Base-by-base conservation (phyloP, 2,888 invertebrate genomes). In the Meiosimyza platycephala region DNA sequence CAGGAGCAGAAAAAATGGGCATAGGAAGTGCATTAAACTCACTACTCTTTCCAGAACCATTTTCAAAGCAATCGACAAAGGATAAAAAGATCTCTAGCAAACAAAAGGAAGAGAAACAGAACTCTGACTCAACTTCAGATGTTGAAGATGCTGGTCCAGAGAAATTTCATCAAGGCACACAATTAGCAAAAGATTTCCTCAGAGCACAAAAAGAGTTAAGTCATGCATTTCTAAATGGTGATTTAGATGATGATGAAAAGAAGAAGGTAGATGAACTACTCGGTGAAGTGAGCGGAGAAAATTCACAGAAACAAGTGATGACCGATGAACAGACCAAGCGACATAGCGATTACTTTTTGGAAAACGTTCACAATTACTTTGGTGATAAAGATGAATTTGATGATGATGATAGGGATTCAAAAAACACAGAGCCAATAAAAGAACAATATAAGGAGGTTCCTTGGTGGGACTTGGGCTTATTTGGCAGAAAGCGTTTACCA, bases 391-490 rank as follows among this genome's bases (percentile, higher is more conserved):
- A 50, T 3, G 71, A 65, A 6, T 48, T n/a, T 51, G 57, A 5
- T 33, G 76, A 5, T 33, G 76, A 33, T 6, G 65, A 60, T n/a
- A 60, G 48, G 13, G 64, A 52, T 18, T 2, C 33, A 1, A 51
- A 69, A n/a, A 18, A 60, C 52, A 69, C 16, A 7, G 68, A 63
- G 6, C 40, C 66, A 6, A 59, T 51, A 5, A 74, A 62, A 1
- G 63, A 55, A 6, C 75, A 76, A 64, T 71, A 70, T 22, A 78
- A 79, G 0, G 77, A 82, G 63, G 47, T 75, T 0, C 78, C 83
- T 15, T 85, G 85, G 84, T 85, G 84, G 85, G 80, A 84, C 63
- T 62, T 83, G 64, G 78, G 82, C 0, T 12, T 78, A 0, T 59
- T 78, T 33, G 76, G 76, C 48, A 67, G 73, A 11, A 78, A 74